phyloP scores from a whole-genome alignment of 1,140 invertebrate genomes.

The Steinernema khuongi region DNA sequence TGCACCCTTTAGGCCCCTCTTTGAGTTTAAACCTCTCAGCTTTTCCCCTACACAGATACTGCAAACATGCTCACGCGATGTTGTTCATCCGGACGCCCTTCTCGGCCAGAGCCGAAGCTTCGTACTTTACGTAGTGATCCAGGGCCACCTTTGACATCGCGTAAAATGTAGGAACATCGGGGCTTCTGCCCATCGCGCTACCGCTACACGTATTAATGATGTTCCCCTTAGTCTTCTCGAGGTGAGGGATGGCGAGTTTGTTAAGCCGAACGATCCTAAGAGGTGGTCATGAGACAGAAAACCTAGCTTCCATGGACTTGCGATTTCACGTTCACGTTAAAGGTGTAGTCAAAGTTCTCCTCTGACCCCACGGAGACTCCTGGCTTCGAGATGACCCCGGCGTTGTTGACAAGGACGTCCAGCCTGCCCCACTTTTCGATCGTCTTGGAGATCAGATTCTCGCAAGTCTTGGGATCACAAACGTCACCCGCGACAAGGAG shows the following conservation, averaged over 20 bases:
- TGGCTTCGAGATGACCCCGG: constrained; percentile 21
- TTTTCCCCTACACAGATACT: no score
- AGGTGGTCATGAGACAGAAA: no score
- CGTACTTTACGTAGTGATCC: constrained; percentile 79
- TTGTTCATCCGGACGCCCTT: constrained; percentile 74
- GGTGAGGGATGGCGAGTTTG: constrained; percentile 74
- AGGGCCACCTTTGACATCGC: constrained; percentile 79
- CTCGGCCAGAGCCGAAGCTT: constrained; percentile 70
- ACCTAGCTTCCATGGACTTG: not conserved
- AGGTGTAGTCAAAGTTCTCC: constrained; percentile 67
- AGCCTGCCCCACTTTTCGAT: constrained; percentile 41
- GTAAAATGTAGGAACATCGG: constrained; percentile 66
- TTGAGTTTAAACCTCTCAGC: no score
- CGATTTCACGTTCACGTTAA: constrained; percentile 74
- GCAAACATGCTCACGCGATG: constrained; percentile 29
- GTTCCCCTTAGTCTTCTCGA: constrained; percentile 74
- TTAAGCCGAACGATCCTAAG: constrained; percentile 72
- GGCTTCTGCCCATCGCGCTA: constrained; percentile 68
- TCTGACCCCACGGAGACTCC: constrained; percentile 60
- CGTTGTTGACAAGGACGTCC: constrained; percentile 47
- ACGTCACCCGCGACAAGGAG: constrained; percentile 29
- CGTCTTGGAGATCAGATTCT: constrained; percentile 35
- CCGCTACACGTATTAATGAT: constrained; percentile 88
- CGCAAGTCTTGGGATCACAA: constrained; percentile 8
- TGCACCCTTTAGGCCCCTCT: no score